phyloP scores from a whole-genome alignment of 2,888 invertebrate species.

The Ophion slaviceki region DNA sequence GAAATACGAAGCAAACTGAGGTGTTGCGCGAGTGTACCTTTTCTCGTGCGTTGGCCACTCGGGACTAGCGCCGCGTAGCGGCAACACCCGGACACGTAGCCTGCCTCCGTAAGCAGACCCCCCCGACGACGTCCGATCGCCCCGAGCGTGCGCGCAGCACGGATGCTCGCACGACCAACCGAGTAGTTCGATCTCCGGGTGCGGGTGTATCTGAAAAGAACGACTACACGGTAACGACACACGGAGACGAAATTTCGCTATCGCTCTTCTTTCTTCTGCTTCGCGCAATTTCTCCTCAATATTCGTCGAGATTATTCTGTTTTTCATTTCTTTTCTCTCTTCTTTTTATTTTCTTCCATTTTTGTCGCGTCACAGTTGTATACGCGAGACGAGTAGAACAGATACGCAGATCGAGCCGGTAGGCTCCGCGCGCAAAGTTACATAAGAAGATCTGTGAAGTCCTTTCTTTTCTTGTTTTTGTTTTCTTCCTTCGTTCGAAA shows the following conservation, averaged over 20 bases:
- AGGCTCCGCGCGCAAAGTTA: background rate
- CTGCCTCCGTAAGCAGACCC: background rate
- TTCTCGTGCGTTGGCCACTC: background rate
- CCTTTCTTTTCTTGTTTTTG: conserved; percentile 56
- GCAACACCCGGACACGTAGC: background rate
- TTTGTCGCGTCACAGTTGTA: background rate
- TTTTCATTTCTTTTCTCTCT: background rate
- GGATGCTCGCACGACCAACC: no score
- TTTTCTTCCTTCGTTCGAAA: background rate
- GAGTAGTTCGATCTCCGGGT: no score
- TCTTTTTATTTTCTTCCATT: background rate
- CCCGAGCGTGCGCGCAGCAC: no score
- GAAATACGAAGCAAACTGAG: background rate
- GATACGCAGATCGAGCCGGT: background rate
- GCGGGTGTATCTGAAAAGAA: no score
- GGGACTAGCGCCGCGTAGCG: background rate
- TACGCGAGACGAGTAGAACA: background rate
- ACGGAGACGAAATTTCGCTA: no score
- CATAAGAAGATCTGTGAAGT: background rate
- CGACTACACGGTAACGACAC: no score
- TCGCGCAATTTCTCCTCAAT: no score
- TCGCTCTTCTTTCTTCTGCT: background rate
- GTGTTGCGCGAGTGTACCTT: background rate
- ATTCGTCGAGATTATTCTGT: background rate
- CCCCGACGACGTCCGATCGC: background rate